Evolutionary conservation across 2,797 vertebrate genomes (phyloP), one percentile per base, ranked within the genome.

Genomic region (Natrix natrix): DNA sequence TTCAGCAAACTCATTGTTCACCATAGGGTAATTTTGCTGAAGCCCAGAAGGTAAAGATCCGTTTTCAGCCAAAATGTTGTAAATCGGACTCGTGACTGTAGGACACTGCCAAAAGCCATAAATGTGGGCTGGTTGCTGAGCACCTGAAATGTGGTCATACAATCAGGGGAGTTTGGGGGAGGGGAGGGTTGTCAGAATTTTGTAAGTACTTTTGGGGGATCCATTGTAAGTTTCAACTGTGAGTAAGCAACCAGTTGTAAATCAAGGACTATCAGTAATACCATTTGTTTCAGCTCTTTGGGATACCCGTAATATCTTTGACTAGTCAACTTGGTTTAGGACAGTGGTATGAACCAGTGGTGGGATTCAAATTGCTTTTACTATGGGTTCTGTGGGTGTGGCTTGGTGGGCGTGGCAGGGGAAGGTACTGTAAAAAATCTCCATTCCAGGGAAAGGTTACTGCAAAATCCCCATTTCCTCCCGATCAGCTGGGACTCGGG

Each of bases 101-200:
- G 14, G 5, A 66, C 28, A 66, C 5, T 16, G 28, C n/a, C 12
- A 32, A 66, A 66, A 66, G 63, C 63, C 28, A n/a, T n/a, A 16
- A n/a, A 66, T n/a, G 63, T 66, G 5, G 66, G 13, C n/a, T 69
- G 66, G 13, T 32, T 32, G 63, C 63, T 32, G 28, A 69, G 28
- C 5, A n/a, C 13, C 28, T n/a, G 28, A 69, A 69, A 14, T 32
- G 28, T 69, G 13, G 12, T 69, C 13, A n/a, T 6, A 32, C 63
- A 69, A 32, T 14, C 28, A 0, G 5, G 63, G 5, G 0, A 11
- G 1, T 1, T 24, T 24, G 2, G 24, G 61, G 22, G 59, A 0
- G 24, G 22, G 22, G 8, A 7, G 20, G 59, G 20, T 59, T 59
- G n/a, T 69, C 13, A 69, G 13, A 69, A 69, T 69, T 69, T 32